These are phyloP conservation scores for Columbina picui DNA, from an alignment of 2,113 vertebrate species.

Conservation along the genomic window DNA sequence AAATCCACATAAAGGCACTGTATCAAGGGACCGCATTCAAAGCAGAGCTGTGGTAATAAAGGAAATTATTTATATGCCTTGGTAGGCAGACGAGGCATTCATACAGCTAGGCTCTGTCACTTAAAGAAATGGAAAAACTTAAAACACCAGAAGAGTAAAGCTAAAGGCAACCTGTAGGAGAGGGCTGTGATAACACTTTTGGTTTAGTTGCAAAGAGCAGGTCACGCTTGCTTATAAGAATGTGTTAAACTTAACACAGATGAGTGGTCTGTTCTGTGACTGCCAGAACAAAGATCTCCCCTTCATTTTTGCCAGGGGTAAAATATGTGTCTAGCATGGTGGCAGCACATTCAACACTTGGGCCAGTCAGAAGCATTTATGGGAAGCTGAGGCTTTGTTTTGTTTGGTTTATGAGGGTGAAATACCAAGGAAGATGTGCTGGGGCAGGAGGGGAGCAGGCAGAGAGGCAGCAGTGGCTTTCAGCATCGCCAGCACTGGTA, in stretches of 20 bases:
- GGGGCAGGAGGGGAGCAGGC: background rate
- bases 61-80: background rate
- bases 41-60: background rate
- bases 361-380: background rate
- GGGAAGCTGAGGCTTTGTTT: background rate
- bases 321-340: accelerated
- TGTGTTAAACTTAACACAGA: background rate
- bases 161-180: background rate
- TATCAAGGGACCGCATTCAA: background rate
- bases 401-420: background rate
- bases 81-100: background rate
- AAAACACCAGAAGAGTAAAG: background rate
- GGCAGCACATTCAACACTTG: background rate
- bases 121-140: background rate
- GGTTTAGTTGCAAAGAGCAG: background rate
- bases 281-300: background rate
- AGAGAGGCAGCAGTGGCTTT: background rate
- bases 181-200: background rate
- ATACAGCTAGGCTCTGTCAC: background rate
- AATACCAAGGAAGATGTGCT: background rate
- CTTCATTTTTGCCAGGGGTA: background rate
- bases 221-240: background rate
- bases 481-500: background rate
- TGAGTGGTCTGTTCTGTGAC: background rate
- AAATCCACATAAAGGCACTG: background rate